A percentile compares a stretch with the other conserved stretches of the same genome.
Evolutionary conservation across 2,113 vertebrate species (phyloP).

Genomic region (Nanorana parkeri): DNA sequence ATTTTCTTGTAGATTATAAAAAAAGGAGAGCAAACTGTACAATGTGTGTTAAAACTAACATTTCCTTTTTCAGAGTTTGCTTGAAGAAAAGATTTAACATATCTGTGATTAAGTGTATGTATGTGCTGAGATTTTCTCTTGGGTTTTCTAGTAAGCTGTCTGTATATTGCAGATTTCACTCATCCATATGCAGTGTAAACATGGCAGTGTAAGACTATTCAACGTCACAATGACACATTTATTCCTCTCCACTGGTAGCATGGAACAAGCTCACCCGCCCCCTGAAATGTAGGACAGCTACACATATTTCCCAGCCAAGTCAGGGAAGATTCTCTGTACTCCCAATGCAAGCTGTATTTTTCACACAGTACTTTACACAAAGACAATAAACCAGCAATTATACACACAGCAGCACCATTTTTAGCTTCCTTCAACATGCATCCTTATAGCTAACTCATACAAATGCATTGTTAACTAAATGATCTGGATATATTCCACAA

Average conservation of each 20-base stretch:
- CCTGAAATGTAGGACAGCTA: slow-evolving; percentile 40
- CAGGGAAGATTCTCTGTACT: background rate
- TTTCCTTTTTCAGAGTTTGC: background rate
- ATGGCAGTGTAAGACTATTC: background rate
- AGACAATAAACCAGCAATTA: background rate
- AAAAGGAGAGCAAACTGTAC: background rate
- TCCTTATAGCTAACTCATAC: too few species aligned
- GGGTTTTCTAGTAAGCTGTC: too few species aligned
- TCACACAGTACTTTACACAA: background rate
- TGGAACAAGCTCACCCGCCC: slow-evolving; percentile 33
- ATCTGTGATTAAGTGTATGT: too few species aligned
- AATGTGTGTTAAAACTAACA: background rate
- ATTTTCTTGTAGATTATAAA: slow-evolving; percentile 25
- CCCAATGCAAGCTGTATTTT: background rate
- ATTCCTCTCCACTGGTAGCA: slow-evolving; percentile 34
- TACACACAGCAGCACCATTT: too few species aligned
- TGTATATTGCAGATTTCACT: background rate
- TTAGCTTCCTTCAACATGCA: too few species aligned
- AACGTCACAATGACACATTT: slow-evolving; percentile 46
- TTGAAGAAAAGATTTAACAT: too few species aligned
- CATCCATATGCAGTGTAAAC: background rate
- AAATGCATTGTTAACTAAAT: too few species aligned
- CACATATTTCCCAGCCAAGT: slow-evolving; percentile 21
- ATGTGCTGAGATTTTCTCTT: too few species aligned
- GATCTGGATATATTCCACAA: background rate